These are phyloP conservation scores for Zaprionus bogoriensis DNA, from an alignment of 2,888 invertebrate genomes.

Conservation along the genomic window DNA sequence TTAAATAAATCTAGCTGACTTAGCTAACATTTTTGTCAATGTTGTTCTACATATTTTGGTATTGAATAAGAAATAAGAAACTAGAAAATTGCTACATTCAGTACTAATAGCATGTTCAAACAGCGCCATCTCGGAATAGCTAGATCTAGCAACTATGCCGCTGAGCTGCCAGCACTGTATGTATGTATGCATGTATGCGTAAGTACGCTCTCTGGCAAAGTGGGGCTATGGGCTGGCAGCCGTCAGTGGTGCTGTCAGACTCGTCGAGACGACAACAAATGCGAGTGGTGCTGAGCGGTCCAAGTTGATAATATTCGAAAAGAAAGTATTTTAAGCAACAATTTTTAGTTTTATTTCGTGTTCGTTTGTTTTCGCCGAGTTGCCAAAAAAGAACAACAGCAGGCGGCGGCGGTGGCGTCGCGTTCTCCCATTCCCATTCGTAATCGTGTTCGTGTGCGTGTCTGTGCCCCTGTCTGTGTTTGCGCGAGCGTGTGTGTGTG, in stretches of 20 bases:
- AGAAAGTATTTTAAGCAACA: conserved; percentile 32
- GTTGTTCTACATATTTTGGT: no score
- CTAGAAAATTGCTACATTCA: no score
- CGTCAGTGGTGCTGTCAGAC: conserved; percentile 56
- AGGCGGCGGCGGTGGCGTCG: background rate
- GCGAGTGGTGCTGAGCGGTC: conserved; percentile 17
- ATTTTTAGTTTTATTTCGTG: conserved; percentile 5
- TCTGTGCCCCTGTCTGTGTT: background rate
- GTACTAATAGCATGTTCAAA: no score
- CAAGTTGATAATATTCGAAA: conserved; percentile 35
- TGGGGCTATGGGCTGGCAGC: conserved; percentile 9
- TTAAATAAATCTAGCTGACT: no score
- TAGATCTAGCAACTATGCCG: background rate
- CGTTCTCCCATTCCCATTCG: no score
- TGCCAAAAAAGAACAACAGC: conserved; percentile 4
- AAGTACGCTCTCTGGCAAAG: conserved; percentile 8
- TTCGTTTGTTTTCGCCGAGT: conserved; percentile 3
- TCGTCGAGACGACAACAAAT: conserved; percentile 57
- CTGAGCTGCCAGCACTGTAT: no score
- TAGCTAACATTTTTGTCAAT: no score
- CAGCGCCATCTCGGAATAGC: no score
- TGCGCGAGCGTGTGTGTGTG: conserved; percentile 1
- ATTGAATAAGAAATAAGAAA: no score
- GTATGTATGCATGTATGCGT: background rate
- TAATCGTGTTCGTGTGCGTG: background rate